Conservation (phyloP, 2,113 vertebrate genomes). For the Mesocricetus auratus region DNA sequence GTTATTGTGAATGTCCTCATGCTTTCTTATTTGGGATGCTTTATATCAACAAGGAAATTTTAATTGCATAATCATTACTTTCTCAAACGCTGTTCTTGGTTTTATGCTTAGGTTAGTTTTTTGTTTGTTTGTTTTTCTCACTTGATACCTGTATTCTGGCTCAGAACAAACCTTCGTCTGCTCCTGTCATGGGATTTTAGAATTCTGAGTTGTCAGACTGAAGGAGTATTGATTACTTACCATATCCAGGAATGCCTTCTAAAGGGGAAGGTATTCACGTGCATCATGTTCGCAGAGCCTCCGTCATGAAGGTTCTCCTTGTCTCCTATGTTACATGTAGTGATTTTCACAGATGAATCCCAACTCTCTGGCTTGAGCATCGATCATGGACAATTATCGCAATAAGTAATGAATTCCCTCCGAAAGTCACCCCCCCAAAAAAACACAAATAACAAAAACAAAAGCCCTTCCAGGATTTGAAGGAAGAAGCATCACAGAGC, state of each 20-base stretch:
- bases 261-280: slow-evolving; percentile 96
- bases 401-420: slow-evolving; percentile 87
- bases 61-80: slow-evolving; percentile 73
- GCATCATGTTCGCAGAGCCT: slow-evolving; percentile 94
- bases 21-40: slow-evolving; percentile 63
- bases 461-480: slow-evolving; percentile 82
- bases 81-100: slow-evolving; percentile 58
- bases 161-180: slow-evolving; percentile 69
- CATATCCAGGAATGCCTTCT: slow-evolving; percentile 99
- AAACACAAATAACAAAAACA: slow-evolving; percentile 77
- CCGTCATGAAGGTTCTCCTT: slow-evolving; percentile 88
- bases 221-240: slow-evolving; percentile 91
- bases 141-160: slow-evolving; percentile 43
- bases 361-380: slow-evolving; percentile 86
- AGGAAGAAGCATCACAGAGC: slow-evolving; percentile 83
- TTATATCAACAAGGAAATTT: slow-evolving; percentile 61
- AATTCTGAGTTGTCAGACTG: slow-evolving; percentile 77
- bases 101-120: slow-evolving; percentile 16
- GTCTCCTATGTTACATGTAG: slow-evolving; percentile 84
- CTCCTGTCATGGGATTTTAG: slow-evolving; percentile 80
- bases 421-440: not conserved
- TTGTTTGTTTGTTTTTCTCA: slow-evolving; percentile 52
- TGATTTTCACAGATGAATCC: slow-evolving; percentile 88
- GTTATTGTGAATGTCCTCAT: not conserved
- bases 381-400: slow-evolving; percentile 87